Evolutionary conservation across 2,888 invertebrate genomes (phyloP), one percentile per base, ranked within the genome.

Genomic region (Ennomos fuscantarius): DNA sequence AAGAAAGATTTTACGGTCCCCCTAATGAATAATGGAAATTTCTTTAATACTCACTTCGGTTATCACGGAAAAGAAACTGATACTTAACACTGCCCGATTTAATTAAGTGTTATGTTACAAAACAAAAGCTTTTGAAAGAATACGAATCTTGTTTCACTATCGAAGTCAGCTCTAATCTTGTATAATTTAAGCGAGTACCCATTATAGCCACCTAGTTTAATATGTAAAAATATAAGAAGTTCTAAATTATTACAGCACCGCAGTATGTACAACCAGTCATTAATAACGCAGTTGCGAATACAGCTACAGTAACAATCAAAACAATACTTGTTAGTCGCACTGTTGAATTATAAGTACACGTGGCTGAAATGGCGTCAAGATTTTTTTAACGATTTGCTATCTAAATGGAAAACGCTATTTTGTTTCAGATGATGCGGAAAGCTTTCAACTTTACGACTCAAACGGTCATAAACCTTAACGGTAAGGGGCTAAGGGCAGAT

Each of bases 21-120:
- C 40, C 62, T 63, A 58, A 68, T 65, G 68, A 68, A 68, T 68
- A 65, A 68, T 68, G 62, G 49, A 68, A 60, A 44, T 60, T 55
- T 58, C 46, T 55, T 53, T 52, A 40, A 50, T 15, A 52, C n/a
- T n/a, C n/a, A n/a, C 11, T 36, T 58, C 49, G 37, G 51, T 55
- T 49, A 45, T 63, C 12, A 36, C 42, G 36, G 36, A 9, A 48
- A 56, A 50, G 51, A 41, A 45, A 55, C 43, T 44, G 53, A 47
- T 52, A 24, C 24, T 24, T 24, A 50, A 39, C 52, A 45, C 35
- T 34, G 12, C 12, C 12, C 9, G 31, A 11, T 44, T 39, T 15
- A 24, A 12, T 33, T 35, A 35, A 34, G 44, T 44, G 35, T 45
- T 35, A 31, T 32, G 24, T 36, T 36, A 45, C 24, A 9, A 35